phyloP scores from a whole-genome alignment of 2,797 vertebrate genomes.

The Cetoscarus ocellatus region DNA sequence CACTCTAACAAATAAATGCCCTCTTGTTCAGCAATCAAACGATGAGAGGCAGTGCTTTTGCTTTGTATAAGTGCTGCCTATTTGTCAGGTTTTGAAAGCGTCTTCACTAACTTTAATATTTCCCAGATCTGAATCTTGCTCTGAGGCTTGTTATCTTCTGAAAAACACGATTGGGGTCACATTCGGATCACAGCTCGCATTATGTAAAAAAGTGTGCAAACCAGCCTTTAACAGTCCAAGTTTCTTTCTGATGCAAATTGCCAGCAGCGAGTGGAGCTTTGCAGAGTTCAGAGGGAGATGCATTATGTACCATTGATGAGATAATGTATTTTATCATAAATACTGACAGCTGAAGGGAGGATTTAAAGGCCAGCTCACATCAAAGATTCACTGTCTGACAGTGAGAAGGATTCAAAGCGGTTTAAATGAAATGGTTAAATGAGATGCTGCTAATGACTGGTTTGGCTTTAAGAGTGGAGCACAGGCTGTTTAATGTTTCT shows the following conservation, averaged over 20 bases:
- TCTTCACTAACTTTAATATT: not conserved
- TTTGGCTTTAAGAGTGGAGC: not conserved
- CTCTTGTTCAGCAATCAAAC: conserved; percentile 28
- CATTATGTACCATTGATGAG: not conserved
- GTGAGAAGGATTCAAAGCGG: not conserved
- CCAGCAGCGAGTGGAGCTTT: not conserved
- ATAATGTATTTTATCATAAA: conserved; percentile 20
- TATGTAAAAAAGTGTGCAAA: not conserved
- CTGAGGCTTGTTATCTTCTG: conserved; percentile 22
- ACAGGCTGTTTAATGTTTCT: not conserved
- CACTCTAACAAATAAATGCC: conserved; percentile 42
- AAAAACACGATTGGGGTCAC: conserved; percentile 40
- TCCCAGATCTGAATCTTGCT: conserved; percentile 27
- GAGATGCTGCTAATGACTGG: not conserved
- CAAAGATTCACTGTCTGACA: conserved; percentile 10
- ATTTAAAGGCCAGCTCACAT: conserved; percentile 2
- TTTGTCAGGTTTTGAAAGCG: conserved; percentile 20
- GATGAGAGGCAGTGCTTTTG: not conserved
- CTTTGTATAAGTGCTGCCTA: not conserved
- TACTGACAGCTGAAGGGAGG: conserved; percentile 6
- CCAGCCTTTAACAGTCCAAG: not conserved
- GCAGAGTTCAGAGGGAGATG: conserved; percentile 6
- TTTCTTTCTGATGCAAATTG: conserved; percentile 23
- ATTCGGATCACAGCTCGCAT: conserved; percentile 2
- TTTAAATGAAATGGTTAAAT: not conserved